Percentiles rank a stretch among this genome's conserved stretches.
Conservation (phyloP, 2,797 vertebrate species). For the Ficedula albicollis region DNA sequence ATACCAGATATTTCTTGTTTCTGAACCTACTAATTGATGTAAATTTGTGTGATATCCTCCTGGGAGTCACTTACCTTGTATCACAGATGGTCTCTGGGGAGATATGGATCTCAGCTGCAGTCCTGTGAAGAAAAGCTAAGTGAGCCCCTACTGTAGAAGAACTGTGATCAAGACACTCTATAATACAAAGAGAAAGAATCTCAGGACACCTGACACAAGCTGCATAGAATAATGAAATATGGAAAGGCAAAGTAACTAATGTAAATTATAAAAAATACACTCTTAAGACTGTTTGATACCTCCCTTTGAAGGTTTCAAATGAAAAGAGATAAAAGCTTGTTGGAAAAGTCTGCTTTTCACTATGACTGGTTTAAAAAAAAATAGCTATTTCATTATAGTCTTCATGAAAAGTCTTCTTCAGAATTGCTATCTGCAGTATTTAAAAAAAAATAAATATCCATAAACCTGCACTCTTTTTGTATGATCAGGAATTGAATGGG, state of each 20-base stretch:
- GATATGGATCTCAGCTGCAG: slow-evolving; percentile 16
- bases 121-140: slow-evolving; percentile 30
- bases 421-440: background rate
- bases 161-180: slow-evolving; percentile 32
- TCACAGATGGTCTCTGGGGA: background rate
- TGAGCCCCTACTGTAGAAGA: background rate
- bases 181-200: slow-evolving; percentile 39
- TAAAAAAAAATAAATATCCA: background rate
- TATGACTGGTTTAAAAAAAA: background rate
- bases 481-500: background rate
- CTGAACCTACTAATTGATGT: background rate
- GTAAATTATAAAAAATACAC: slow-evolving; percentile 33
- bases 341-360: background rate
- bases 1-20: background rate
- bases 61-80: background rate
- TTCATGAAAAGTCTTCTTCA: background rate
- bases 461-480: background rate
- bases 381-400: background rate
- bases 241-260: slow-evolving; percentile 8
- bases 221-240: slow-evolving; percentile 24
- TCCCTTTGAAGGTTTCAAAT: slow-evolving; percentile 45
- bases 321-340: slow-evolving; percentile 29
- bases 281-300: slow-evolving; percentile 34
- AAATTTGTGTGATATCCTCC: background rate
- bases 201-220: slow-evolving; percentile 13